Conservation (phyloP, 2,888 invertebrate species). For the Hydrotaea diabolus region DNA sequence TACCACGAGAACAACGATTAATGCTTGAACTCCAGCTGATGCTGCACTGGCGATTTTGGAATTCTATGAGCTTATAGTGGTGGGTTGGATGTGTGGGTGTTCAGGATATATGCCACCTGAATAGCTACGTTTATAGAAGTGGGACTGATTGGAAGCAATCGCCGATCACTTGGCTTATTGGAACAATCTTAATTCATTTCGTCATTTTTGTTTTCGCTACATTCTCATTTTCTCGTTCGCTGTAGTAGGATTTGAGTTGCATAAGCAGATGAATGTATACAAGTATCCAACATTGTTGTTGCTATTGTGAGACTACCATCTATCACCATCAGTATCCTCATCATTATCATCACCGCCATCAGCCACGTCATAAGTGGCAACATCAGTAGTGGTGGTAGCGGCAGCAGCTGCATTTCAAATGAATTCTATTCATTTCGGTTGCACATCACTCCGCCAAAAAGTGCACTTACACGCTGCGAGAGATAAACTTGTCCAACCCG, state of each 20-base stretch:
- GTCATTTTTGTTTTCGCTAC: conserved; percentile 14
- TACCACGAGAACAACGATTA: neutral
- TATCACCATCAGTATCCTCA: conserved; percentile 24
- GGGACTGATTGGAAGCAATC: conserved; percentile 9
- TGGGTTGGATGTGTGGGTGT: neutral
- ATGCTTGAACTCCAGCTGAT: neutral
- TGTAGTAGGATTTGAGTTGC: neutral
- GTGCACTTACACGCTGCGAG: conserved; percentile 12
- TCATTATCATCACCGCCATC: conserved; percentile 1
- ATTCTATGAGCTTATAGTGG: neutral
- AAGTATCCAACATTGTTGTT: conserved; percentile 25
- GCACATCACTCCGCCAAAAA: conserved; percentile 11
- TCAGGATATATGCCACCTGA: neutral
- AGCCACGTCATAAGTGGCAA: conserved; percentile 8
- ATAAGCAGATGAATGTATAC: conserved; percentile 15
- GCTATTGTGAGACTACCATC: conserved; percentile 18
- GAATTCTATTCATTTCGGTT: conserved; percentile 29
- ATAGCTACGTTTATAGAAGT: conserved; percentile 10
- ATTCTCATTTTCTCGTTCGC: neutral
- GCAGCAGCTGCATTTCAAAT: conserved; percentile 28
- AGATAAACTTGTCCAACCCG: conserved; percentile 23
- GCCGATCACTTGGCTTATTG: conserved; percentile 17
- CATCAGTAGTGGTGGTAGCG: neutral
- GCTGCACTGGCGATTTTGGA: neutral
- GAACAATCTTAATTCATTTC: conserved; percentile 21